Evolutionary conservation across 2,113 vertebrate genomes (phyloP).

Genomic region (Paradoxurus hermaphroditus): DNA sequence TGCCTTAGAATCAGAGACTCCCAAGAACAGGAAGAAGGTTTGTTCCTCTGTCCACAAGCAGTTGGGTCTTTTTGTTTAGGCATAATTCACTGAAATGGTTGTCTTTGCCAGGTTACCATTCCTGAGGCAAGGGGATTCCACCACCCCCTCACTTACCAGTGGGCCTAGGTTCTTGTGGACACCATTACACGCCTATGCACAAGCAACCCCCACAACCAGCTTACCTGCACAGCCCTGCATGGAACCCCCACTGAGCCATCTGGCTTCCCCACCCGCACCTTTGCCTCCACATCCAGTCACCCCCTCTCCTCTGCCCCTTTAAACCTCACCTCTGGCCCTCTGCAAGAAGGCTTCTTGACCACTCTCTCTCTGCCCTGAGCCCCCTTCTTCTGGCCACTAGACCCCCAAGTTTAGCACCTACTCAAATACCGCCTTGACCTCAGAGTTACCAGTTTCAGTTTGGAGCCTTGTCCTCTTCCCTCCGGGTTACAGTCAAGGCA

Average conservation of each 20-base stretch:
- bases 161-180: background rate
- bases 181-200: background rate
- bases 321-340: background rate
- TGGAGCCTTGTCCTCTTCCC: background rate
- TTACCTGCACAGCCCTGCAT: accelerated
- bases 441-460: background rate
- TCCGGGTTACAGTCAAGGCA: accelerated
- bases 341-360: background rate
- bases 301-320: background rate
- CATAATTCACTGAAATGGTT: background rate
- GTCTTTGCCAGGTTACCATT: background rate
- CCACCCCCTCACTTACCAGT: background rate
- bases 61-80: background rate
- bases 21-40: background rate
- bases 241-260: background rate
- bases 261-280: background rate
- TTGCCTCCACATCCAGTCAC: too few species aligned
- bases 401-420: accelerated
- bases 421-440: background rate
- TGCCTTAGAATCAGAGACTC: background rate
- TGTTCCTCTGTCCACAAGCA: background rate
- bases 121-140: background rate
- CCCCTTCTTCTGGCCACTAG: background rate
- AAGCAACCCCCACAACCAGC: too few species aligned
- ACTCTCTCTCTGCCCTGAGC: background rate